Conservation (phyloP, 2,113 vertebrate genomes). For the Albula glossodonta region DNA sequence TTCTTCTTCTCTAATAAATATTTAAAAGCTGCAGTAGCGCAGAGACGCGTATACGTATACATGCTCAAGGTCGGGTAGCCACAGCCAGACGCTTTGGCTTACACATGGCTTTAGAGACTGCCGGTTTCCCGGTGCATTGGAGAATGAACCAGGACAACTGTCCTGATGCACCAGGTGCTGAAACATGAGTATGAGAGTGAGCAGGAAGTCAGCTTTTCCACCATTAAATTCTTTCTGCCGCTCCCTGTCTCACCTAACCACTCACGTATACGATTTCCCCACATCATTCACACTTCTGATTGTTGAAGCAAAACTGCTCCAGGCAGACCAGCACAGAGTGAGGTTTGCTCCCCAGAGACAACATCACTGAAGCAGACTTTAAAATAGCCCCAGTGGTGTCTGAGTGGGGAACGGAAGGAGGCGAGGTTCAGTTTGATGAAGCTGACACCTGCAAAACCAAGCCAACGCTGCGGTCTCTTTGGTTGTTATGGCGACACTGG, state of each 20-base stretch:
- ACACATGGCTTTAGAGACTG: background rate
- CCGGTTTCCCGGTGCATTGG: background rate
- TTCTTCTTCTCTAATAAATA: background rate
- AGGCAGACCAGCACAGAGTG: too few relatives aligned
- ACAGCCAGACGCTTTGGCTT: background rate
- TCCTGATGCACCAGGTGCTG: background rate
- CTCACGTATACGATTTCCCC: too few relatives aligned
- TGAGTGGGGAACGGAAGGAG: background rate
- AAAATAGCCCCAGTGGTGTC: constrained; percentile 1
- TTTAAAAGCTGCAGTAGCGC: background rate
- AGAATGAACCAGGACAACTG: background rate
- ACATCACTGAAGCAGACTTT: background rate
- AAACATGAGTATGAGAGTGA: background rate
- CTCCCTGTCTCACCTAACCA: background rate
- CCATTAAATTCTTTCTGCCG: background rate
- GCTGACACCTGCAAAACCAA: background rate
- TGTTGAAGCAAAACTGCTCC: background rate
- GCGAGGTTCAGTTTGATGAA: background rate
- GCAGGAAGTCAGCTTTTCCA: background rate
- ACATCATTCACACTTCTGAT: background rate
- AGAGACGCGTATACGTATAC: background rate
- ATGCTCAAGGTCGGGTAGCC: background rate
- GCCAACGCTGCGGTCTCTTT: background rate
- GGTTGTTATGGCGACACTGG: background rate
- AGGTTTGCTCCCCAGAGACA: background rate